Conservation (phyloP, 2,113 vertebrate genomes). For the Coreoperca whiteheadi region DNA sequence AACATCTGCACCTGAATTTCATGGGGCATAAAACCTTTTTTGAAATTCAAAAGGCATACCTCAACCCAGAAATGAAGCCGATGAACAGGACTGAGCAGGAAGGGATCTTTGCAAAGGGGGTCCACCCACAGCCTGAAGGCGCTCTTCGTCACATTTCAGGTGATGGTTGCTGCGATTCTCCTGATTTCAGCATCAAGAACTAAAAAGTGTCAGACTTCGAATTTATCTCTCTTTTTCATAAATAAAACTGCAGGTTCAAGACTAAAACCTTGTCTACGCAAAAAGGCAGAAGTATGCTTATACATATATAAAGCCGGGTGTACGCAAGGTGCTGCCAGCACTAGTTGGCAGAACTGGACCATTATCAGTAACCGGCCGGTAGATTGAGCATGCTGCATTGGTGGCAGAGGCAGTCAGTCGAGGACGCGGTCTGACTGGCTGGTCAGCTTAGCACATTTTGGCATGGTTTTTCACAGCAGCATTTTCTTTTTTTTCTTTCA, state of each 20-base stretch:
- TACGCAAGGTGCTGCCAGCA: not conserved
- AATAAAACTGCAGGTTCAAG: not conserved
- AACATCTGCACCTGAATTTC: slow-evolving; percentile 27
- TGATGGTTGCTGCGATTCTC: not conserved
- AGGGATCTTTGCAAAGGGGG: not conserved
- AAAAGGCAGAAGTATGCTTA: not conserved
- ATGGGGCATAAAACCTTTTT: slow-evolving; percentile 30
- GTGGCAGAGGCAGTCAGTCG: too few species aligned
- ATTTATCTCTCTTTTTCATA: not conserved
- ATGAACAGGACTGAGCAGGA: not conserved
- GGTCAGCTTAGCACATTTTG: not conserved
- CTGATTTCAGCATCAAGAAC: not conserved
- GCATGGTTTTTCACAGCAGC: not conserved
- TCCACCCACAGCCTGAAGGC: not conserved
- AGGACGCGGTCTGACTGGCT: not conserved
- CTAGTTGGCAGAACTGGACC: not conserved
- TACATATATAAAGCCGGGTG: not conserved
- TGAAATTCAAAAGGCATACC: slow-evolving; percentile 38
- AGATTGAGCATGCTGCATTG: too few species aligned
- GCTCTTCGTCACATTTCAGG: slow-evolving; percentile 10
- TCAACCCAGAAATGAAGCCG: not conserved
- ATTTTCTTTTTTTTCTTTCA: not conserved
- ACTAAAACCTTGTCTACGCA: not conserved
- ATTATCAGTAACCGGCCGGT: not conserved
- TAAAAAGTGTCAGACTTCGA: not conserved